Percentiles rank a stretch among this genome's conserved stretches.
These are phyloP conservation scores for Lycophotia porphyrea DNA, from an alignment of 2,888 invertebrate genomes.

Conservation along the genomic window DNA sequence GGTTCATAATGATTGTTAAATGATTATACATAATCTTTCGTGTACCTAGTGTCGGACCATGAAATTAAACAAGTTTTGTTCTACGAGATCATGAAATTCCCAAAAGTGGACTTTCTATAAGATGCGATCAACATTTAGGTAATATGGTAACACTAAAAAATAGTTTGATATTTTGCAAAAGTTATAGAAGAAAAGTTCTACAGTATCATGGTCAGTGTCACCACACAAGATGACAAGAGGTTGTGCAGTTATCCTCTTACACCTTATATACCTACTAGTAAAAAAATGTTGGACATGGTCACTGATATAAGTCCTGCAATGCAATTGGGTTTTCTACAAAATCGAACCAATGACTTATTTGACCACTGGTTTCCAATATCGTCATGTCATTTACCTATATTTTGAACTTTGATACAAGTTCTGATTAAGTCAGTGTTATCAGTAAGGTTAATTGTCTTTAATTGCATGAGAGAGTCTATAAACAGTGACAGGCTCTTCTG, in stretches of 20 bases:
- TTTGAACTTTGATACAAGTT: conserved; percentile 19
- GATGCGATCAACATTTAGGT: too few relatives aligned
- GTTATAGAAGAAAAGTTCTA: neutral
- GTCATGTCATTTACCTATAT: conserved; percentile 12
- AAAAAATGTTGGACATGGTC: neutral
- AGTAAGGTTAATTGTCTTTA: conserved; percentile 22
- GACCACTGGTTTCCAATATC: neutral
- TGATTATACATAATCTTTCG: too few relatives aligned
- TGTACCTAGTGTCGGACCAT: too few relatives aligned
- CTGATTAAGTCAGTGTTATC: conserved; percentile 42
- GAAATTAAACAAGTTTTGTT: neutral
- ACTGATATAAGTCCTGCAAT: neutral
- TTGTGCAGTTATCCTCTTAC: too few relatives aligned
- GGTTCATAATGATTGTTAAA: neutral
- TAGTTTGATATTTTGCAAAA: neutral
- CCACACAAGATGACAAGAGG: too few relatives aligned
- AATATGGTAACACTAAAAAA: too few relatives aligned
- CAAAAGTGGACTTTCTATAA: neutral
- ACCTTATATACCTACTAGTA: too few relatives aligned
- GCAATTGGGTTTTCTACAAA: neutral
- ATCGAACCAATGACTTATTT: conserved; percentile 1
- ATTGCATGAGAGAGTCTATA: conserved; percentile 31
- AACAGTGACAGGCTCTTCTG: conserved; percentile 10
- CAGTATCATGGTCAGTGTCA: too few relatives aligned
- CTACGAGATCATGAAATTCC: neutral